A percentile compares a stretch with the other conserved stretches of the same genome.
These are phyloP conservation scores for Rhogogaster chlorosoma DNA, from an alignment of 2,888 invertebrate genomes.

Conservation along the genomic window DNA sequence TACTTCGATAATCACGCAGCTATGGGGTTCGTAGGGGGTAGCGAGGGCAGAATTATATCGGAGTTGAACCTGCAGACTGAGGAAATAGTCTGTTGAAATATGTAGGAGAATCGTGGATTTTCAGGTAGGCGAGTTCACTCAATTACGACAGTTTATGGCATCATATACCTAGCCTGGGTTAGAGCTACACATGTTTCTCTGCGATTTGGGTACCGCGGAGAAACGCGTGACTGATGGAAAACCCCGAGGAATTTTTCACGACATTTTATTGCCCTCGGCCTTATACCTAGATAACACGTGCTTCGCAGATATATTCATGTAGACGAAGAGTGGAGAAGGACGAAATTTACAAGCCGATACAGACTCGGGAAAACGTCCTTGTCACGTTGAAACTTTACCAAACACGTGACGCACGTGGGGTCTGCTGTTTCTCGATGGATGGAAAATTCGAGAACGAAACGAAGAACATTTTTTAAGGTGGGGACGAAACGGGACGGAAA, in stretches of 20 bases:
- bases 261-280: conserved; percentile 2
- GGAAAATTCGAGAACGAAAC: background rate
- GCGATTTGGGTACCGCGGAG: background rate
- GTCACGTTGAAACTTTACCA: conserved; percentile 1
- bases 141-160: background rate
- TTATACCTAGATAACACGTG: background rate
- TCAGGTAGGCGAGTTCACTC: background rate
- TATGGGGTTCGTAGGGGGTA: background rate
- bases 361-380: background rate
- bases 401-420: conserved; percentile 12
- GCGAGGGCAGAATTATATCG: background rate
- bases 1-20: background rate
- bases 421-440: background rate
- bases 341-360: conserved; percentile 22
- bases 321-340: background rate
- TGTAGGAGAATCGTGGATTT: background rate
- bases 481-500: background rate
- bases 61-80: background rate
- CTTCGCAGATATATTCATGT: background rate
- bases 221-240: background rate
- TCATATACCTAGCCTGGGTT: background rate
- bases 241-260: background rate
- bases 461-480: background rate
- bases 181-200: background rate
- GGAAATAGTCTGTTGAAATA: background rate